A percentile compares a stretch with the other conserved stretches of the same genome.
phyloP scores from a whole-genome alignment of 2,797 vertebrate species.

The Sebastes itinus region DNA sequence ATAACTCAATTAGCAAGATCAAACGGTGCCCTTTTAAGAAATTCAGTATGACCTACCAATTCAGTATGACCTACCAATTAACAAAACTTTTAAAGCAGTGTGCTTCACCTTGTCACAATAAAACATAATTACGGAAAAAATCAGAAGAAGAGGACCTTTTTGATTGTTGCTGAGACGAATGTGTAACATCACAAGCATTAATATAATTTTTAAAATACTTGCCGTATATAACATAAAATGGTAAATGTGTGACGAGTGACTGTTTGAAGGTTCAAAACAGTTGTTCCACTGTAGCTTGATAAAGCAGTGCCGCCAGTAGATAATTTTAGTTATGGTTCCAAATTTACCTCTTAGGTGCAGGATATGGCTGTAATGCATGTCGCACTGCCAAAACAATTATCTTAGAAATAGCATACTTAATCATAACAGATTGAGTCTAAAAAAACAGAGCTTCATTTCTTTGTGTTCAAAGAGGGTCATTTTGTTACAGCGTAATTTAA shows the following conservation, averaged over 20 bases:
- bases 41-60: background rate
- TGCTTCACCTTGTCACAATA: background rate
- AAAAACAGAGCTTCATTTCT: conserved; percentile 2
- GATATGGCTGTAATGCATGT: conserved; percentile 10
- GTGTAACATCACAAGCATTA: background rate
- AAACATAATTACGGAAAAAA: background rate
- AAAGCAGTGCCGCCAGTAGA: conserved; percentile 31
- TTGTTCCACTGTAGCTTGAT: conserved; percentile 26
- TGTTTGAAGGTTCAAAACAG: conserved; percentile 37
- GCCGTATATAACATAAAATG: conserved; percentile 42
- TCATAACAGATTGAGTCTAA: conserved; percentile 11
- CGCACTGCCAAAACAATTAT: conserved; percentile 39
- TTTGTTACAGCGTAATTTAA: conserved; percentile 13
- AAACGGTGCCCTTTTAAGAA: background rate
- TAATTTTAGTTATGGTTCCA: conserved; percentile 44
- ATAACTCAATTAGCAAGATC: conserved; percentile 16
- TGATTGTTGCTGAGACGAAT: background rate
- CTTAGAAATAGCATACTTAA: conserved; percentile 9
- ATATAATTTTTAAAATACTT: conserved; percentile 2
- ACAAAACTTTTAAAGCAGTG: conserved; percentile 3
- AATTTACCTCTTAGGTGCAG: conserved; percentile 35
- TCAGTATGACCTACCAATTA: background rate
- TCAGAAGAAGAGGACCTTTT: background rate
- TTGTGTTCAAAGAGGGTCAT: background rate
- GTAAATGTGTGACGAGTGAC: conserved; percentile 19